Base-by-base conservation (phyloP, 2,797 vertebrate species). In the Amazona ochrocephala region DNA sequence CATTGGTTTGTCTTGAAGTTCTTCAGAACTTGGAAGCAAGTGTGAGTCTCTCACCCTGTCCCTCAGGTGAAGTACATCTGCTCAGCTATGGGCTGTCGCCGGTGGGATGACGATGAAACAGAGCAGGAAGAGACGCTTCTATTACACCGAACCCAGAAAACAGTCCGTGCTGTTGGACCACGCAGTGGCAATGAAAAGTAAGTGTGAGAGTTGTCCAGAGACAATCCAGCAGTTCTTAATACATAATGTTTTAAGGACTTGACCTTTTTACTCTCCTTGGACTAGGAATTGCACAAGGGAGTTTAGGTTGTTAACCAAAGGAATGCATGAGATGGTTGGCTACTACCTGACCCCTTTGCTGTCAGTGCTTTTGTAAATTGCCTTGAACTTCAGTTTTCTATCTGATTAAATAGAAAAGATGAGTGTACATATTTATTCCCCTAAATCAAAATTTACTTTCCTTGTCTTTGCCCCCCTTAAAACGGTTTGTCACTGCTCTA, bases 141-240 rank as follows among this genome's bases (percentile, higher is more conserved):
- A 34, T 97, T 99, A 54, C 99, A 99, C 72, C 98, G 99, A 83
- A 99, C 99, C 17, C 99, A 99, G 98, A 99, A 99, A 97, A 99
- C 99, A 0, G 99, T 99, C 23, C 97, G 99, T 83, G 99, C 99
- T 13, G 99, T 99, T 30, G 98, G 98, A 54, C 99, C 99, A 7
- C 99, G 99, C 44, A 99, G 98, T 1, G 99, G 99, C 94, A 98
- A 97, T 26, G 99, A 99, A 96, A 99, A 99, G 99, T 99, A 96
- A 94, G 99, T 97, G 81, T 71, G 50, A 22, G 30, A 47, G 0
- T 41, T 51, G 30, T 1, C 34, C 48, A 26, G 56, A 30, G 70
- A 8, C 17, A 10, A 5, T 17, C 16, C 3, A 2, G 0, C 0
- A 22, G 14, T 22, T 30, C 42, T 82, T 66, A 60, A 66, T 50